Conservation (phyloP, 2,113 vertebrate species). For the Apaloderma vittatum region DNA sequence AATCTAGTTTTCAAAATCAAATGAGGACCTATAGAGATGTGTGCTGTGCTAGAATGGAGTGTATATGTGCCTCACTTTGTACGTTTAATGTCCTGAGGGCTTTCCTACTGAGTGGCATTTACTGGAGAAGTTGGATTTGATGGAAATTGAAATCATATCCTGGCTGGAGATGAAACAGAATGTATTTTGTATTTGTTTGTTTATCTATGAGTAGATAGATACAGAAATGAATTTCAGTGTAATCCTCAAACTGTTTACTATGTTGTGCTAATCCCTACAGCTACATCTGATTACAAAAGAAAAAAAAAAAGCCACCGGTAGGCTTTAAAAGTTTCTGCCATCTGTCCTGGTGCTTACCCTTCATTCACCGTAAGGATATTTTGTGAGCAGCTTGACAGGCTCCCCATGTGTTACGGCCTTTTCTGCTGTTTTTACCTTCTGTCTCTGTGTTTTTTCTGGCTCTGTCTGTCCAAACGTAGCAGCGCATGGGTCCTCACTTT, state of each 20-base stretch:
- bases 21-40: neutral
- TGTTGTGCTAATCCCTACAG: slow-evolving; percentile 24
- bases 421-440: neutral
- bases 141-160: neutral
- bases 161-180: neutral
- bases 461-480: neutral
- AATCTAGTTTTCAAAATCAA: neutral
- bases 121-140: neutral
- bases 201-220: neutral
- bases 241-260: neutral
- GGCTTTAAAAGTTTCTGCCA: slow-evolving; percentile 49
- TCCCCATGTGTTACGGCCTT: neutral
- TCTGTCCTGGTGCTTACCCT: slow-evolving; percentile 16
- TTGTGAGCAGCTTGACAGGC: neutral
- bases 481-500: neutral
- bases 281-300: slow-evolving; percentile 38
- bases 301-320: neutral
- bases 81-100: neutral
- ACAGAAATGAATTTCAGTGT: neutral
- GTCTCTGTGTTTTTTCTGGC: neutral
- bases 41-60: neutral
- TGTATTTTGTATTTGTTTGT: neutral
- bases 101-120: neutral
- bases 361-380: neutral
- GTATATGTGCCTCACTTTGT: neutral